Evolutionary conservation across 2,888 invertebrate genomes (phyloP).

Genomic region (Drosophila quinaria): DNA sequence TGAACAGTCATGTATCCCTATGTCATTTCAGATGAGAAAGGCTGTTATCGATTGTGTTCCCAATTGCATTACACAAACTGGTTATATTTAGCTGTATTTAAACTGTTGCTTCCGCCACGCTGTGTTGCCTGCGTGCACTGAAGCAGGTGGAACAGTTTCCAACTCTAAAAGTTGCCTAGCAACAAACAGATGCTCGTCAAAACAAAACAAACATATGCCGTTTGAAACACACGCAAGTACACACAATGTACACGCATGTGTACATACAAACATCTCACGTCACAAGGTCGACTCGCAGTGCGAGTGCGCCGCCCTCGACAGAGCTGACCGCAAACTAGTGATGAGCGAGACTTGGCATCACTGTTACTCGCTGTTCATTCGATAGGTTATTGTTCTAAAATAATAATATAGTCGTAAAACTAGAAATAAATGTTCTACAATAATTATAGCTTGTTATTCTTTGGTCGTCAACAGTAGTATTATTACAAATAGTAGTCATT

Average conservation of each 20-base stretch:
- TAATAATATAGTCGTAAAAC: neutral
- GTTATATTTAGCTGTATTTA: conserved; percentile 1
- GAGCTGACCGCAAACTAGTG: conserved; percentile 28
- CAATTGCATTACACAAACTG: conserved; percentile 4
- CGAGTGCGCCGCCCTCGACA: conserved; percentile 42
- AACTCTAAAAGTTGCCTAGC: conserved; percentile 18
- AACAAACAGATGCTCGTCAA: conserved; percentile 16
- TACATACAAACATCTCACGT: conserved; percentile 32
- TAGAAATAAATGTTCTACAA: too few species aligned
- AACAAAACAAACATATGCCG: conserved; percentile 4
- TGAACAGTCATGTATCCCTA: conserved; percentile 10
- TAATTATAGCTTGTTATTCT: too few species aligned
- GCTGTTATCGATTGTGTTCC: neutral
- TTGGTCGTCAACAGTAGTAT: too few species aligned
- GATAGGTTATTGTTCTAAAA: neutral
- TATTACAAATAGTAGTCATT: too few species aligned
- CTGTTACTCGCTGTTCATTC: conserved; percentile 2
- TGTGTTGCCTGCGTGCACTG: conserved; percentile 8
- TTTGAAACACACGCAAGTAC: neutral
- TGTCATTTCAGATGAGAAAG: conserved; percentile 23
- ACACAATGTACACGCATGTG: too few species aligned
- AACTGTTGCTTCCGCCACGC: conserved; percentile 25
- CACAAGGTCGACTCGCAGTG: conserved; percentile 57
- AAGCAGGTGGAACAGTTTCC: conserved; percentile 27
- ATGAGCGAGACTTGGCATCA: conserved; percentile 10